These are phyloP conservation scores for Papilio polyxenes DNA, from an alignment of 1,140 invertebrate genomes.

Conservation along the genomic window DNA sequence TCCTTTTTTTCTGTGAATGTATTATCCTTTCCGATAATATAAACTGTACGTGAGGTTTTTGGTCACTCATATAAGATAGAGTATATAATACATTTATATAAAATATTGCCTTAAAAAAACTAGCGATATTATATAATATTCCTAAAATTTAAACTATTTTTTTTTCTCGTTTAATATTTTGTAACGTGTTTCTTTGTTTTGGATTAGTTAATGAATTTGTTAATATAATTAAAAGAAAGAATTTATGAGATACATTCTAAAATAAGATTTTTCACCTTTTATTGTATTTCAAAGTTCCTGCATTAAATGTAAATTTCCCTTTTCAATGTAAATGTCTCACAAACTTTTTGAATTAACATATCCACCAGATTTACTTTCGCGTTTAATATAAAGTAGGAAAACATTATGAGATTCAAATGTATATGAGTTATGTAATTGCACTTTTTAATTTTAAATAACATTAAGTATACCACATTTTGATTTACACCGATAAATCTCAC, in stretches of 20 bases:
- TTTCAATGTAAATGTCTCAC: not conserved
- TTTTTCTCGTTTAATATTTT: no score
- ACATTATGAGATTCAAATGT: not conserved
- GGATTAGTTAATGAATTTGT: no score
- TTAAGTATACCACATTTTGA: no score
- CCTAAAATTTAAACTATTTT: no score
- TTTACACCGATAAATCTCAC: no score
- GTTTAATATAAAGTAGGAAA: not conserved
- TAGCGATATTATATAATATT: no score
- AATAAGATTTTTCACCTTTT: not conserved
- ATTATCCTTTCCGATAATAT: slow-evolving; percentile 27
- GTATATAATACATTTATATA: no score
- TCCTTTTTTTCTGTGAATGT: slow-evolving; percentile 9
- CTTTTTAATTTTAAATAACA: no score
- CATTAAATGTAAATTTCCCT: slow-evolving; percentile 17
- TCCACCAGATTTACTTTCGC: not conserved
- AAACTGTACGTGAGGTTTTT: slow-evolving; percentile 25
- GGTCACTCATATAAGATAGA: not conserved
- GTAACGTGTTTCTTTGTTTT: no score
- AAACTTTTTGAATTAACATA: slow-evolving; percentile 15
- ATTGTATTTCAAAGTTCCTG: not conserved
- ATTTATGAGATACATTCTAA: not conserved
- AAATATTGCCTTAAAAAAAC: not conserved
- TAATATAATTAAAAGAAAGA: no score
- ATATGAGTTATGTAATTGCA: not conserved